A percentile compares a stretch with the other conserved stretches of the same genome.
Evolutionary conservation across 2,113 vertebrate species (phyloP).

Genomic region (Sebastes schlegelii): DNA sequence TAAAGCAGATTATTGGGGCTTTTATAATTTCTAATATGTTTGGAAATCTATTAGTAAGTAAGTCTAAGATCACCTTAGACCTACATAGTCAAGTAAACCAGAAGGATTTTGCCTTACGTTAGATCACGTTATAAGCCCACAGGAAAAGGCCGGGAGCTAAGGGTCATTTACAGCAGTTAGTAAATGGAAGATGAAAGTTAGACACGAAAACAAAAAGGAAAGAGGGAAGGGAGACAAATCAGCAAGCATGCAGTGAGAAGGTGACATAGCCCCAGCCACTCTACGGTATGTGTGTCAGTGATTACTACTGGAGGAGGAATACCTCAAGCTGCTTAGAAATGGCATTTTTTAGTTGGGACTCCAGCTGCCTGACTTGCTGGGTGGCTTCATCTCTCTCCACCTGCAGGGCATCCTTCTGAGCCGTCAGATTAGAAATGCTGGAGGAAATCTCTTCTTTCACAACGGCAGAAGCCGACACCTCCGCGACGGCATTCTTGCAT

Average conservation of each 20-base stretch:
- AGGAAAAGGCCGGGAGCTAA: constrained; percentile 71
- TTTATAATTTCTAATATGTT: neutral
- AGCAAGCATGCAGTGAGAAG: constrained; percentile 76
- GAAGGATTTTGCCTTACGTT: constrained; percentile 12
- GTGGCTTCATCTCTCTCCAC: constrained; percentile 86
- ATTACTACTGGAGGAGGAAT: constrained; percentile 82
- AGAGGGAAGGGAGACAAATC: constrained; percentile 52
- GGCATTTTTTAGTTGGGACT: constrained; percentile 88
- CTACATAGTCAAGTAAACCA: neutral
- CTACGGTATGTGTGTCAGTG: constrained; percentile 68
- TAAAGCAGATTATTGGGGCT: neutral
- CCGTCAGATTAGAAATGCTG: constrained; percentile 81
- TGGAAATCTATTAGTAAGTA: neutral
- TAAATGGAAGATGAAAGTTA: constrained; percentile 71
- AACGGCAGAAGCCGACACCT: constrained; percentile 46
- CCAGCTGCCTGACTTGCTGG: constrained; percentile 86
- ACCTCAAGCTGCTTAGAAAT: constrained; percentile 90
- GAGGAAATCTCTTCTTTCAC: constrained; percentile 82
- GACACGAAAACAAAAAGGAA: constrained; percentile 33
- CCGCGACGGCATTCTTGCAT: constrained; percentile 47
- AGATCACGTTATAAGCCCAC: constrained; percentile 78
- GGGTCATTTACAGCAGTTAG: constrained; percentile 55
- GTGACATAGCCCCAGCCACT: constrained; percentile 71
- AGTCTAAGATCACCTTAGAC: constrained; percentile 11
- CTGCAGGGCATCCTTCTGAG: constrained; percentile 77